These are phyloP conservation scores for Sebastes schlegelii DNA, from an alignment of 2,113 vertebrate genomes.

Conservation along the genomic window DNA sequence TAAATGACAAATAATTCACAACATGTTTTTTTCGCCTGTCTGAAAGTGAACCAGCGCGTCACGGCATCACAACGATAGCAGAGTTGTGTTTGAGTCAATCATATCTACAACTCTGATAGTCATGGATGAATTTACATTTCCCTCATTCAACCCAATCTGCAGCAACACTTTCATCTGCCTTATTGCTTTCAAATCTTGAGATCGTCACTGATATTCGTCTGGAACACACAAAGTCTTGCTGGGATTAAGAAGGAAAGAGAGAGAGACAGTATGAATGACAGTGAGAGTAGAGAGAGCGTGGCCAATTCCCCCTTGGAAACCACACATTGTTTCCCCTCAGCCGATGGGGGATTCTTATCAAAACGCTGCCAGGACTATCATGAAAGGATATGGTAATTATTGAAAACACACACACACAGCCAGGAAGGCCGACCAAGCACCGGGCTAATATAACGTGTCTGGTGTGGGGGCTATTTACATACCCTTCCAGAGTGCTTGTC, in stretches of 20 bases:
- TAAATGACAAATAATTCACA: not conserved
- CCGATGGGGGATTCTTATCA: slow-evolving; percentile 73
- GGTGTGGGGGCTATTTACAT: slow-evolving; percentile 78
- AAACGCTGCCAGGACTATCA: slow-evolving; percentile 69
- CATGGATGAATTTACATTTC: slow-evolving; percentile 22
- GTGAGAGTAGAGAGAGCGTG: slow-evolving; percentile 23
- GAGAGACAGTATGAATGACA: not conserved
- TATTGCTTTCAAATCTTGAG: slow-evolving; percentile 37
- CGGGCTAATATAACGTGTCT: slow-evolving; percentile 71
- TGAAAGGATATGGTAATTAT: slow-evolving; percentile 83
- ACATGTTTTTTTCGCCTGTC: not conserved
- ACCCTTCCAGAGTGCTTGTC: slow-evolving; percentile 75
- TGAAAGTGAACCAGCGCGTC: not conserved
- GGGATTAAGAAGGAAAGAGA: slow-evolving; percentile 30
- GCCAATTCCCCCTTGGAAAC: slow-evolving; percentile 57
- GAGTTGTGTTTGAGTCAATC: slow-evolving; percentile 23
- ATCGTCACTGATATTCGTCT: slow-evolving; percentile 39
- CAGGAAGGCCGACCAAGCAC: slow-evolving; percentile 49
- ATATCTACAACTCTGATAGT: slow-evolving; percentile 19
- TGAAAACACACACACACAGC: slow-evolving; percentile 44
- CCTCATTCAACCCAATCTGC: slow-evolving; percentile 26
- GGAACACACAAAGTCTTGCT: slow-evolving; percentile 37
- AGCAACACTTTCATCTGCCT: slow-evolving; percentile 19
- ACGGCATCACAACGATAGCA: slow-evolving; percentile 5
- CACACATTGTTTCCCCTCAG: slow-evolving; percentile 66